Evolutionary conservation across 2,113 vertebrate genomes (phyloP).

Genomic region (Melanostigma gelatinosum): DNA sequence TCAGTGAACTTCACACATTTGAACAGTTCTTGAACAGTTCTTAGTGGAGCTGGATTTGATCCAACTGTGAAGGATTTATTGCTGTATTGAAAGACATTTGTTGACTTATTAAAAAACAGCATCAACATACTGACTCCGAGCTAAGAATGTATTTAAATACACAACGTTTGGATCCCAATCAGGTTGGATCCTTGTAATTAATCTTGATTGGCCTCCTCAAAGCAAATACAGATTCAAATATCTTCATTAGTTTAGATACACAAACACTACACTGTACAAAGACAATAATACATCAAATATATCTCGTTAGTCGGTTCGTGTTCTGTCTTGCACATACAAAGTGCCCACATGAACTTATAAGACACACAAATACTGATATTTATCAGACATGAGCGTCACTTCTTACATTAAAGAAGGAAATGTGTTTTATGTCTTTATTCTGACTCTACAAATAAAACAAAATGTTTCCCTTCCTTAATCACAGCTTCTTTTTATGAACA

Average conservation of each 20-base stretch:
- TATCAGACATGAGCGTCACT: not conserved
- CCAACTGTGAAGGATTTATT: not conserved
- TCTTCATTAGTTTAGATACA: too few species aligned
- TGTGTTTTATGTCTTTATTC: not conserved
- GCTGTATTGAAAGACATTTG: not conserved
- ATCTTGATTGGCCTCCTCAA: not conserved
- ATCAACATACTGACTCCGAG: not conserved
- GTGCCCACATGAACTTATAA: not conserved
- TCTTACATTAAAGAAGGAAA: not conserved
- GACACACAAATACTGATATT: not conserved
- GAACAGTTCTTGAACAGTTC: not conserved
- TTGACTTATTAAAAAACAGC: too few species aligned
- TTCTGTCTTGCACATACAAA: too few species aligned
- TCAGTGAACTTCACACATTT: not conserved
- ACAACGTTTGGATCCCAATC: not conserved
- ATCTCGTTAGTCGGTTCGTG: not conserved
- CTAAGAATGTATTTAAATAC: not conserved
- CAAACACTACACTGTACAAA: not conserved
- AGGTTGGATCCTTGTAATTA: not conserved
- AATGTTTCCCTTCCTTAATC: too few species aligned
- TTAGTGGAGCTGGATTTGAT: not conserved
- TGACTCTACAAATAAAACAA: too few species aligned
- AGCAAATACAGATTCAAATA: not conserved
- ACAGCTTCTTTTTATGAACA: too few species aligned
- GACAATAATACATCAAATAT: not conserved